Conservation (phyloP, 2,113 vertebrate genomes). For the Poeciliopsis retropinna region DNA sequence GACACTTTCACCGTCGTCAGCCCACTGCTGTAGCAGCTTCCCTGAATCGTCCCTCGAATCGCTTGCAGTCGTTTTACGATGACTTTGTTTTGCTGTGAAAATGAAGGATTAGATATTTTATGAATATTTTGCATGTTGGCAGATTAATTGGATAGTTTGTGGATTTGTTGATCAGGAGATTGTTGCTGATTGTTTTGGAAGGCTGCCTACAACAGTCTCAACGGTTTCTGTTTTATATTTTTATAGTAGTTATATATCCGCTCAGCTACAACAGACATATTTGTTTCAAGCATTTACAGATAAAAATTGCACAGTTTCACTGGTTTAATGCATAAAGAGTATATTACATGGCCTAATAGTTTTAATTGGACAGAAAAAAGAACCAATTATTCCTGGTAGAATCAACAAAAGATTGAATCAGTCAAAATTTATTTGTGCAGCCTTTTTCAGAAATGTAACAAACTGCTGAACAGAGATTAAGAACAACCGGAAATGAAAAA, state of each 20-base stretch:
- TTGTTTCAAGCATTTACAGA: neutral
- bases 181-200: neutral
- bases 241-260: too few relatives aligned
- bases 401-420: too few relatives aligned
- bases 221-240: too few relatives aligned
- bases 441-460: too few relatives aligned
- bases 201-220: neutral
- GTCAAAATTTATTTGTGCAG: too few relatives aligned
- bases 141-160: neutral
- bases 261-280: neutral
- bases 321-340: too few relatives aligned
- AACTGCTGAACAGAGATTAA: too few relatives aligned
- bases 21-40: neutral
- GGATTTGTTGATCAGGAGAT: neutral
- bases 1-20: neutral
- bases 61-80: neutral
- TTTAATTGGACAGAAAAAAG: too few relatives aligned
- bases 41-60: neutral
- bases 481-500: too few relatives aligned
- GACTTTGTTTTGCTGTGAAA: neutral
- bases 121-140: neutral
- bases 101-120: neutral
- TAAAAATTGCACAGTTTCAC: too few relatives aligned
- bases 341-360: too few relatives aligned
- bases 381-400: too few relatives aligned